Evolutionary conservation across 2,797 vertebrate genomes (phyloP), one percentile per base, ranked within the genome.

Genomic region (Heterohyrax brucei): DNA sequence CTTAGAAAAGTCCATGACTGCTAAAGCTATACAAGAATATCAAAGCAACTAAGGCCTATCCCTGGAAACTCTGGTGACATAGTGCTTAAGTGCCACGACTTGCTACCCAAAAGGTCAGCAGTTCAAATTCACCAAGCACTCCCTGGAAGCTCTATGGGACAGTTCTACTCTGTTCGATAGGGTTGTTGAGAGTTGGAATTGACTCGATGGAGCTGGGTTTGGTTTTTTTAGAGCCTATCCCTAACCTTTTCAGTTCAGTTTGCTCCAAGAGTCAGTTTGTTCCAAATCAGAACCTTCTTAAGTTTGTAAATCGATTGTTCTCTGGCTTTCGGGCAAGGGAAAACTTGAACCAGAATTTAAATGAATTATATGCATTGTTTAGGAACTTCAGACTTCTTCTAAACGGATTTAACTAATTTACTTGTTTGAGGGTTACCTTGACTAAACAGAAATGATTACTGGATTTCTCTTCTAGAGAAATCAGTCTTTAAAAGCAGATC

Each of bases 401-500:
- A 44, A 84, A 84, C 44, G 87, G 56, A 78, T 53, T 93, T 76
- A 53, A 53, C 76, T 62, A 64, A 75, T 86, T 93, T 75, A 66
- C 5, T 56, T 64, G 24, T 66, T 72, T 93, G 53, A 77, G 10
- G 21, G 21, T 50, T 86, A 80, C 59, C 46, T 85, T 28, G 75
- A 86, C 39, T 76, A 39, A 90, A 81, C 1, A 80, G 66, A 84
- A 84, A 79, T 46, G 53, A 33, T 61, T 44, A 39, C 26, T 14
- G 1, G 3, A 73, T 44, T 61, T 28, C 33, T 68, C 24, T 93
- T 76, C 19, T 44, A 78, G 59, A 46, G 56, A 84, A 30, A 75
- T 39, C 39, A 39, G 39, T 39, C 39, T 39, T 39, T 39, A 39
- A 21, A 79, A 30, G 64, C n/a, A 79, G 48, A 59, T 83, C 7